A percentile compares a stretch with the other conserved stretches of the same genome.
Evolutionary conservation across 2,888 invertebrate genomes (phyloP).

Genomic region (Cybosia mesomella): DNA sequence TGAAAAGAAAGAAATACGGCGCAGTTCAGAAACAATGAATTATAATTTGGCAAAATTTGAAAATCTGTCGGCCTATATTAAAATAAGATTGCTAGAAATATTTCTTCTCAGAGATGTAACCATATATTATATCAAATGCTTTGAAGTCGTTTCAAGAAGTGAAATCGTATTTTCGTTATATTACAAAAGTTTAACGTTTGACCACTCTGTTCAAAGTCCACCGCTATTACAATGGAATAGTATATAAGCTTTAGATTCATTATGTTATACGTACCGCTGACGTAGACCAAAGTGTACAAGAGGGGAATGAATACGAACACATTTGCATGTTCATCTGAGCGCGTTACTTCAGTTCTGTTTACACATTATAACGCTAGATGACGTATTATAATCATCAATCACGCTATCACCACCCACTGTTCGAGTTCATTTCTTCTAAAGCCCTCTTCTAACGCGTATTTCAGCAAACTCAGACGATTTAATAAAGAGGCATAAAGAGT

Average conservation of each 20-base stretch:
- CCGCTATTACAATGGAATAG: neutral
- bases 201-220: neutral
- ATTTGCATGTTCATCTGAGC: conserved; percentile 1
- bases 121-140: no score
- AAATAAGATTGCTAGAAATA: no score
- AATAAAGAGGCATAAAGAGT: neutral
- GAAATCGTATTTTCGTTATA: neutral
- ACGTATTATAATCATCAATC: neutral
- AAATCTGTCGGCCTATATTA: no score
- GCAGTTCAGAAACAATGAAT: no score
- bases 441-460: neutral
- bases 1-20: no score
- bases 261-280: conserved; percentile 3
- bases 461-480: neutral
- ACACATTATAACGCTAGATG: neutral
- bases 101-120: neutral
- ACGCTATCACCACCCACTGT: neutral
- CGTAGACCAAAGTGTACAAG: neutral
- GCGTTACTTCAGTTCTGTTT: neutral
- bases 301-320: neutral
- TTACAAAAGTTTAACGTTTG: neutral
- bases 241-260: neutral
- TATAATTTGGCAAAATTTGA: no score
- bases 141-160: neutral
- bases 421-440: neutral